phyloP scores from a whole-genome alignment of 1,140 invertebrate species.

The Megalopta genalis region DNA sequence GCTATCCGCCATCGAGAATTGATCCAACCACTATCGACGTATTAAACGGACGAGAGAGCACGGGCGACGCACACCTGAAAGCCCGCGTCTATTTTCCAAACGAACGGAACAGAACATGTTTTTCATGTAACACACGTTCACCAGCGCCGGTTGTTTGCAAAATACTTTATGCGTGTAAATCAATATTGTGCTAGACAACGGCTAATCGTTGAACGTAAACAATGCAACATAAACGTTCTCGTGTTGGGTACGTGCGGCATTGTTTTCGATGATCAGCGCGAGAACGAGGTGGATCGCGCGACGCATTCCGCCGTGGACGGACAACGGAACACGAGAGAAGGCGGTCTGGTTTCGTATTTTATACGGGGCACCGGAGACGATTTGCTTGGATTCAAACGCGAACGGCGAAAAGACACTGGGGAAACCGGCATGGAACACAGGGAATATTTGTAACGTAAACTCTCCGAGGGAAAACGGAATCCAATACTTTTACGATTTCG shows the following conservation, averaged over 20 bases:
- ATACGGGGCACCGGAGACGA: conserved; percentile 14
- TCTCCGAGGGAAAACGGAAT: conserved; percentile 22
- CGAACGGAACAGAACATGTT: conserved; percentile 48
- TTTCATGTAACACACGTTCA: conserved; percentile 48
- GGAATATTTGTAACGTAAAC: conserved; percentile 48
- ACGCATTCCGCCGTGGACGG: too few species aligned
- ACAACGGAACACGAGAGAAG: too few species aligned
- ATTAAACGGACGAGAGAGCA: conserved; percentile 48
- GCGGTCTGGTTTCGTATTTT: conserved; percentile 1
- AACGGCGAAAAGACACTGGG: conserved; percentile 19
- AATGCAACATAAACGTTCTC: background rate
- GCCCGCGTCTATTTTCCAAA: conserved; percentile 40
- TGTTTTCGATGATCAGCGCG: too few species aligned
- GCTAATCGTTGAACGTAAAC: conserved; percentile 25
- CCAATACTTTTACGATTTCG: conserved; percentile 31
- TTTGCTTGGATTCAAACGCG: conserved; percentile 26
- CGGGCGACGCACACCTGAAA: conserved; percentile 51
- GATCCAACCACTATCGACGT: background rate
- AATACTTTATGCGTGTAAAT: conserved; percentile 39
- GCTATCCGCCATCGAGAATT: too few species aligned
- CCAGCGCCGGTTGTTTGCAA: conserved; percentile 48
- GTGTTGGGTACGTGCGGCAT: too few species aligned
- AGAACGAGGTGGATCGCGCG: too few species aligned
- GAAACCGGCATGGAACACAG: conserved; percentile 8
- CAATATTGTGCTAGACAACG: conserved; percentile 9